These are phyloP conservation scores for Alectoris magna DNA, from an alignment of 2,797 vertebrate genomes.

Conservation along the genomic window DNA sequence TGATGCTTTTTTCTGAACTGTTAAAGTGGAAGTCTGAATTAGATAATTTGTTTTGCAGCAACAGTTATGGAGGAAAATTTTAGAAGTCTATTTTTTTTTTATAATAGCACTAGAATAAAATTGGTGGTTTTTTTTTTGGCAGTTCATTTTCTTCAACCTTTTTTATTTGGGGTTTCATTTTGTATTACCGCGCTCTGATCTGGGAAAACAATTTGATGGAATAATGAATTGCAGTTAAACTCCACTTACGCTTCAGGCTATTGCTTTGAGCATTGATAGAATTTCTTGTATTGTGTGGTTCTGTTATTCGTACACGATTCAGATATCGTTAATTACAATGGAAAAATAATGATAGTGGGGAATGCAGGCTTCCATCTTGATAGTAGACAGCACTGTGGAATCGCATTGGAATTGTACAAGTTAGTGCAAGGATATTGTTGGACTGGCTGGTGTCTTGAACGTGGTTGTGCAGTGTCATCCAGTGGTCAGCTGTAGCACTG, in stretches of 20 bases:
- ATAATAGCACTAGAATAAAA: neutral
- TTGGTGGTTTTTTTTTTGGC: neutral
- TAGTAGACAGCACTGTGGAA: neutral
- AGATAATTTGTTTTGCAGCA: neutral
- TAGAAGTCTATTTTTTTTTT: neutral
- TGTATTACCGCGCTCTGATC: neutral
- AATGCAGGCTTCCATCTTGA: neutral
- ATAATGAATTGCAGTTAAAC: neutral
- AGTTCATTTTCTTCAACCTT: neutral
- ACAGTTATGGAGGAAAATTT: neutral
- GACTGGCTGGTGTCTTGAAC: neutral
- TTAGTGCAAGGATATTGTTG: neutral
- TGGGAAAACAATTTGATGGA: neutral
- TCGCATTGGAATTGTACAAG: neutral
- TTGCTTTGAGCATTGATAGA: neutral
- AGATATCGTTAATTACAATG: neutral
- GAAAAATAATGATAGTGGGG: neutral
- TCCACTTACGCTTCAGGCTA: neutral
- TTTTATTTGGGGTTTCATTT: neutral
- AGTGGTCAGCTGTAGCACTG: neutral
- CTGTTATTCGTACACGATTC: neutral
- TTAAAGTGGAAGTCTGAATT: neutral
- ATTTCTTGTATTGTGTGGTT: neutral
- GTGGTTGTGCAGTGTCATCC: constrained; percentile 11
- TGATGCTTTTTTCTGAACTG: neutral